Percentiles rank a stretch among this genome's conserved stretches.
phyloP scores from a whole-genome alignment of 2,888 invertebrate species.

The Thymelicus sylvestris region DNA sequence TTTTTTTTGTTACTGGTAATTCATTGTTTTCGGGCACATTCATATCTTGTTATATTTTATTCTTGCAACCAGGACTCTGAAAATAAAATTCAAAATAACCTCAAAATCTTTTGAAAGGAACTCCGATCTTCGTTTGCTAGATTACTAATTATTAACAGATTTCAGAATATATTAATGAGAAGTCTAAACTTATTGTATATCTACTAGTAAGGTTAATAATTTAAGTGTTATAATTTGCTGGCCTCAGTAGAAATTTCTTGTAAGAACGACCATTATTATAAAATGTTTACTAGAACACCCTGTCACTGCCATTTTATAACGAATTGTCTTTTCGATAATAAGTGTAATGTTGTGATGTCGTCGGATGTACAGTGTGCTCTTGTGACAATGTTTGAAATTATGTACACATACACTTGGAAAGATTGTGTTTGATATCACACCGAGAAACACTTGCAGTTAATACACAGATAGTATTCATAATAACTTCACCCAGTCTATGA shows the following conservation, averaged over 20 bases:
- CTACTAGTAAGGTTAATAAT: neutral
- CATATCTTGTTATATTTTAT: no score
- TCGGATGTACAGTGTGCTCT: slow-evolving; percentile 27
- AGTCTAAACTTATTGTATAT: neutral
- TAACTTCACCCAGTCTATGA: no score
- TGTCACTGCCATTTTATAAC: slow-evolving; percentile 33
- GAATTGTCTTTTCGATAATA: slow-evolving; percentile 22
- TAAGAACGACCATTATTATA: neutral
- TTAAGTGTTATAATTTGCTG: neutral
- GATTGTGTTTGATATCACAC: neutral
- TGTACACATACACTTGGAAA: neutral
- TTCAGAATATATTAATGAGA: neutral
- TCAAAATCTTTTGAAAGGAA: no score
- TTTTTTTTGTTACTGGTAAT: no score
- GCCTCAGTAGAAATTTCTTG: neutral
- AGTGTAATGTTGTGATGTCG: slow-evolving; percentile 14
- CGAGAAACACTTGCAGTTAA: slow-evolving; percentile 16
- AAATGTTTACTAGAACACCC: neutral
- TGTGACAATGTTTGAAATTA: slow-evolving; percentile 6
- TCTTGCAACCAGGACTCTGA: no score
- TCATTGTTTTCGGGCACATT: no score
- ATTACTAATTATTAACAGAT: neutral
- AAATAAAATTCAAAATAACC: no score
- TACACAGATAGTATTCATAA: no score
- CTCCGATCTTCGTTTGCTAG: neutral